Base-by-base conservation (phyloP, 64 coral and sea anemone species). In the Actinia tenebrosa region DNA sequence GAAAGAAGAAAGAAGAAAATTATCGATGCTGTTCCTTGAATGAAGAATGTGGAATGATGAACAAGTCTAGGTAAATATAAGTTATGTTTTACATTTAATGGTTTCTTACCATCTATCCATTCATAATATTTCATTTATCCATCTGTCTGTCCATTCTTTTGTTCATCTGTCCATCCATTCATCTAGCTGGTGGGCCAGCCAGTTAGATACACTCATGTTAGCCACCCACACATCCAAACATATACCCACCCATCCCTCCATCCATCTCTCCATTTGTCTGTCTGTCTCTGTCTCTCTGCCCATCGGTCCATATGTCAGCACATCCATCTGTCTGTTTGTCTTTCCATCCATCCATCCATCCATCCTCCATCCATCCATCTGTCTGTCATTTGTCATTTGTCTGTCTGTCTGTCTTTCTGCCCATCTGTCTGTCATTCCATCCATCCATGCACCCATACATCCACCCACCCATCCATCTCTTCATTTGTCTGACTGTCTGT, bases 1-100 rank as follows among this genome's bases (percentile, higher is more conserved):
- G 88, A 86, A 27, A 22, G 55, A 25, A 79, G 55, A 56, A 83
- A 25, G 94, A 96, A 82, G n/a, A 37, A 56, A 46, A 43, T 42
- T 88, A 50, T 87, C 22, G 53, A 3, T 96, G 94, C 82, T 96
- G 94, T 88, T 89, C 89, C 26, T 79, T 90, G 45, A 87, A 93
- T 59, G 64, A 66, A 44, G 94, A 96, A 80, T 96, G 94, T 91
- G 88, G 88, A 26, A 85, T 93, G 86, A 84, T 90, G 85, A 43
- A 60, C 7, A 54, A 55, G 14, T 0, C 69, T 15, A 75, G 26
- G 69, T 75, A 75, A 75, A n/a, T 23, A 25, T 23, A 25, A 25
- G 5, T 61, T 7, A 20, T 18, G 6, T 66, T 23, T 66, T 10
- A 66, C 19, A 23, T 25, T 66, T 58, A 10, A 58, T 58, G 53